Percentiles rank a stretch among this genome's conserved stretches.
These are phyloP conservation scores for Puffinus mauretanicus DNA, from an alignment of 2,113 vertebrate species.

Conservation along the genomic window DNA sequence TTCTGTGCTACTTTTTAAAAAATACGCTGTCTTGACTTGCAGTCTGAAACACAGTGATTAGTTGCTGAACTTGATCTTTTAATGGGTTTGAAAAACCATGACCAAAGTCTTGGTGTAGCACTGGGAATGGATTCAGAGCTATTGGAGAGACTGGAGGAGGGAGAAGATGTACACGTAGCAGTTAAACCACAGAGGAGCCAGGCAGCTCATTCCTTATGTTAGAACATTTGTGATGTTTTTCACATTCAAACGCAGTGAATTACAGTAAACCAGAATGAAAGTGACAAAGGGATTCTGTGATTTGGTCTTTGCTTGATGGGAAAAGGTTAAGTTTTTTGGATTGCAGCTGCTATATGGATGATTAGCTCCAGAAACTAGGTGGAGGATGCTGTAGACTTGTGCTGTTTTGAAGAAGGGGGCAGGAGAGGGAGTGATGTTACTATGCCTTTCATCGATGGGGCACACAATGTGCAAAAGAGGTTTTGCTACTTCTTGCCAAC, in stretches of 20 bases:
- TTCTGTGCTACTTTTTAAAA: not conserved
- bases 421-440: not conserved
- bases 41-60: not conserved
- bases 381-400: not conserved
- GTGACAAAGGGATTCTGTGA: not conserved
- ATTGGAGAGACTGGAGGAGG: not conserved
- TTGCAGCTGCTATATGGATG: not conserved
- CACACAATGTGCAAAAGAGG: not conserved
- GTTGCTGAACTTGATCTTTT: not conserved
- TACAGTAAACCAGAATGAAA: not conserved
- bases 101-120: not conserved
- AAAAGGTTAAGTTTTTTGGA: not conserved
- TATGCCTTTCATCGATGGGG: not conserved
- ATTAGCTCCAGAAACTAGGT: not conserved
- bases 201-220: not conserved
- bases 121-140: constrained; percentile 2
- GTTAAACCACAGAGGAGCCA: constrained; percentile 29
- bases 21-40: not conserved
- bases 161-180: not conserved
- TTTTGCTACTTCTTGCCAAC: not conserved
- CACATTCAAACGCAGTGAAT: not conserved
- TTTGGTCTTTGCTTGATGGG: not conserved
- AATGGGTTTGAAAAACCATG: not conserved
- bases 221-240: not conserved
- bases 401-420: not conserved